Evolutionary conservation across 2,113 vertebrate species (phyloP).

Genomic region (Balaeniceps rex): DNA sequence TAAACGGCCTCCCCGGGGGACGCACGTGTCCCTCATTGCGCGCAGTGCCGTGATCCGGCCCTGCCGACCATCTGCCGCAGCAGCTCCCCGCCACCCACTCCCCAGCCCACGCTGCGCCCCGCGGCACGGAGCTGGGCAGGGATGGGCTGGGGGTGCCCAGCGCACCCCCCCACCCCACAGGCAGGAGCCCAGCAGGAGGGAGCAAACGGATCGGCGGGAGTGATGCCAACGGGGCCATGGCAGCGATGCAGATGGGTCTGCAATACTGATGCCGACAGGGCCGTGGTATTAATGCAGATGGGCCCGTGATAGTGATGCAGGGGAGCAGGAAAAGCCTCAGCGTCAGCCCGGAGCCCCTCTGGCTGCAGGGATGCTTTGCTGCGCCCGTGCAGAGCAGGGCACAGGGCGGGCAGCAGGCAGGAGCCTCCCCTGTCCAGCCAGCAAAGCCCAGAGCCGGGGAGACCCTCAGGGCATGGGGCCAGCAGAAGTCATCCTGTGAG

Average conservation of each 20-base stretch:
- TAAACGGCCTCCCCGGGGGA: neutral
- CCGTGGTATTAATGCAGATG: neutral
- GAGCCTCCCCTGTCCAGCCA: neutral
- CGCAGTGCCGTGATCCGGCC: neutral
- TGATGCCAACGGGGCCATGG: fast-evolving
- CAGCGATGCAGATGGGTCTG: neutral
- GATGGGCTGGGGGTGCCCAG: neutral
- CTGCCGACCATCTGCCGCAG: neutral
- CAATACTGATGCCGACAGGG: neutral
- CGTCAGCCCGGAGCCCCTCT: fast-evolving
- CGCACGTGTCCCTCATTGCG: fast-evolving
- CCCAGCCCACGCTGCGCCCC: fast-evolving
- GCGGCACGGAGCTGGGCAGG: neutral
- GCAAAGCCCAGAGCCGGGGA: neutral
- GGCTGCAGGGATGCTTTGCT: neutral
- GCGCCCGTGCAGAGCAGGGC: neutral
- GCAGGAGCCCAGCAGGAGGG: neutral
- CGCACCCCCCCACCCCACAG: fast-evolving
- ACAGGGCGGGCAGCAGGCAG: neutral
- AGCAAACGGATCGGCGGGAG: neutral
- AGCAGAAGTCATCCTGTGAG: neutral
- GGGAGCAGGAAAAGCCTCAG: neutral
- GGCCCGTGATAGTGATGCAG: neutral
- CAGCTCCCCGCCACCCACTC: neutral
- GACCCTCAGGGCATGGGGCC: neutral